Evolutionary conservation across 37 sponge, comb jelly and placozoan genomes (phyloP).

Genomic region (Sycon ciliatum): DNA sequence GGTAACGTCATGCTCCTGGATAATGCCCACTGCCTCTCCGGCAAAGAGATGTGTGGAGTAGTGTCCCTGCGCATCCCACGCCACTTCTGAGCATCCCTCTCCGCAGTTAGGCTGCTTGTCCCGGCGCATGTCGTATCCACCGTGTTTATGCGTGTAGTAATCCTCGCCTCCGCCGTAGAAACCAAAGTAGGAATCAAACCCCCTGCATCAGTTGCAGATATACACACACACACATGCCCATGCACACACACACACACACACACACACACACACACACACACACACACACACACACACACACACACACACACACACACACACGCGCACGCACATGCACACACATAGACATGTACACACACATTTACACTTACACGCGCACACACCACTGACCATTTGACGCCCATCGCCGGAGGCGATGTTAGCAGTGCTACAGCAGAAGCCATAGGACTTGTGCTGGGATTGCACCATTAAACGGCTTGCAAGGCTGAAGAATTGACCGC

Average conservation of each 20-base stretch:
- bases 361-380: conserved; percentile 10
- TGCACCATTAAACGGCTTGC: too few relatives aligned
- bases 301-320: conserved; percentile 17
- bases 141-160: background rate
- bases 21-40: background rate
- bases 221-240: conserved; percentile 11
- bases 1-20: background rate
- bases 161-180: conserved; percentile 14
- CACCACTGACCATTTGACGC: too few relatives aligned
- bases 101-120: conserved; percentile 11
- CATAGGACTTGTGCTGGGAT: too few relatives aligned
- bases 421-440: too few relatives aligned
- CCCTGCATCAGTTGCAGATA: too few relatives aligned
- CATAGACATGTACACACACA: conserved; percentile 20
- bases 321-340: background rate
- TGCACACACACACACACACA: conserved; percentile 2
- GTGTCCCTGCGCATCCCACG: background rate
- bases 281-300: conserved; percentile 16
- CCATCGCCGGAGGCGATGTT: too few relatives aligned
- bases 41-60: conserved; percentile 2
- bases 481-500: too few relatives aligned
- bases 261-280: conserved; percentile 21
- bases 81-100: conserved; percentile 3
- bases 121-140: background rate
- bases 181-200: conserved; percentile 13